Conservation (phyloP, 2,113 vertebrate species). For the Ancistrus triradiatus region DNA sequence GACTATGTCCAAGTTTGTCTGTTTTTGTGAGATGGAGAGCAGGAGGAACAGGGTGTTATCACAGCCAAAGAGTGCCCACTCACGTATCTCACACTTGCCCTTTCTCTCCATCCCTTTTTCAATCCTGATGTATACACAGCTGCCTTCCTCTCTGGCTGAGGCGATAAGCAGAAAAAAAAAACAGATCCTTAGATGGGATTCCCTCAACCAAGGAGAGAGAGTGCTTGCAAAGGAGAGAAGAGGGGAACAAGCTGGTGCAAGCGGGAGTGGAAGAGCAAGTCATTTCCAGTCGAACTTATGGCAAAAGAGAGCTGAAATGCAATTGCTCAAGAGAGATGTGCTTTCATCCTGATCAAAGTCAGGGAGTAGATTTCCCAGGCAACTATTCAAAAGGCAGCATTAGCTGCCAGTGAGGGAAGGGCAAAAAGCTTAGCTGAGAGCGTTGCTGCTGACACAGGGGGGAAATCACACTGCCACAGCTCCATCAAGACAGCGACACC, state of each 20-base stretch:
- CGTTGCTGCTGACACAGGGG: slow-evolving; percentile 8
- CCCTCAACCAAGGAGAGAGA: slow-evolving; percentile 41
- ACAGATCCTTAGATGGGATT: slow-evolving; percentile 52
- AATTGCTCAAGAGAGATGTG: slow-evolving; percentile 31
- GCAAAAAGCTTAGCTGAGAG: slow-evolving; percentile 32
- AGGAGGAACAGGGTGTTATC: slow-evolving; percentile 27
- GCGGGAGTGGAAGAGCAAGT: slow-evolving; percentile 39
- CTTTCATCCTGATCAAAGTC: slow-evolving; percentile 37
- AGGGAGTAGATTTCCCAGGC: slow-evolving; percentile 39
- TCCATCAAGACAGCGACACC: slow-evolving; percentile 12
- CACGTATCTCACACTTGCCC: slow-evolving; percentile 33
- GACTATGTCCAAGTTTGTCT: slow-evolving; percentile 30
- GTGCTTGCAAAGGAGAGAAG: slow-evolving; percentile 42
- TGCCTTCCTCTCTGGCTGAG: slow-evolving; percentile 30
- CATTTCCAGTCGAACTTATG: slow-evolving; percentile 48
- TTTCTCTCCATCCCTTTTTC: slow-evolving; percentile 30
- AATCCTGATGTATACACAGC: slow-evolving; percentile 30
- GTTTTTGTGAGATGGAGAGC: slow-evolving; percentile 12
- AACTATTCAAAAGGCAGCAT: slow-evolving; percentile 44
- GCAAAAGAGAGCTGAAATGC: slow-evolving; percentile 44
- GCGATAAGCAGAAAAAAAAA: slow-evolving; percentile 38
- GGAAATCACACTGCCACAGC: slow-evolving; percentile 37
- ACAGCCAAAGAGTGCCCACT: slow-evolving; percentile 23
- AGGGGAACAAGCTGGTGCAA: slow-evolving; percentile 28
- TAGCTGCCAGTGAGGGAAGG: slow-evolving; percentile 21